Conservation (phyloP, 2,888 invertebrate genomes). For the Eumerus sabulonum region DNA sequence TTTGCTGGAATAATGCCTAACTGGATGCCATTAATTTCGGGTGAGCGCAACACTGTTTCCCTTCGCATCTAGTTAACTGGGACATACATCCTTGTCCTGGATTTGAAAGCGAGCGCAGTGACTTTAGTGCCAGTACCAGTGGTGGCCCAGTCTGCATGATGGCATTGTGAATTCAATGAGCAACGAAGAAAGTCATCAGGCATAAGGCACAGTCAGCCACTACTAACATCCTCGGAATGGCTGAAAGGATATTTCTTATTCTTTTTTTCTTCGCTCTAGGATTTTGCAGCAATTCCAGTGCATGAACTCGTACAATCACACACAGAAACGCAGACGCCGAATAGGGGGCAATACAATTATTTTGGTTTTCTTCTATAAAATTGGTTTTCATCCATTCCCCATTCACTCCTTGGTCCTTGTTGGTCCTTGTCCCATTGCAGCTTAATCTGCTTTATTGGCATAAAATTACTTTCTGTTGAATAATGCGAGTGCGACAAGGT, state of each 20-base stretch:
- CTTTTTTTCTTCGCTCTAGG: not conserved
- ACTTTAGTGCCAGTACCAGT: not conserved
- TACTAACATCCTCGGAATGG: constrained; percentile 24
- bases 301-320: too few species aligned
- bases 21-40: constrained; percentile 66
- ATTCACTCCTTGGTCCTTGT: constrained; percentile 19
- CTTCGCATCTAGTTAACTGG: constrained; percentile 67
- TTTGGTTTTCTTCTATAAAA: constrained; percentile 54
- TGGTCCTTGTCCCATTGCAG: constrained; percentile 20
- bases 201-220: constrained; percentile 53
- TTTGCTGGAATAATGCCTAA: constrained; percentile 64
- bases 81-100: constrained; percentile 60
- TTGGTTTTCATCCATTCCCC: constrained; percentile 9
- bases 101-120: constrained; percentile 16
- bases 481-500: constrained; percentile 4
- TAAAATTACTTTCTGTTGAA: constrained; percentile 57
- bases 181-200: constrained; percentile 29
- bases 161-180: constrained; percentile 59
- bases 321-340: not conserved
- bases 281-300: constrained; percentile 30
- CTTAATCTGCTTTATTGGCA: constrained; percentile 67
- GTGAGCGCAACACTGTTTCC: constrained; percentile 66
- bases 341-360: constrained; percentile 56
- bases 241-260: constrained; percentile 43
- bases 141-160: constrained; percentile 40